These are phyloP conservation scores for Drosophila barbarae DNA, from an alignment of 2,888 invertebrate species.

Conservation along the genomic window DNA sequence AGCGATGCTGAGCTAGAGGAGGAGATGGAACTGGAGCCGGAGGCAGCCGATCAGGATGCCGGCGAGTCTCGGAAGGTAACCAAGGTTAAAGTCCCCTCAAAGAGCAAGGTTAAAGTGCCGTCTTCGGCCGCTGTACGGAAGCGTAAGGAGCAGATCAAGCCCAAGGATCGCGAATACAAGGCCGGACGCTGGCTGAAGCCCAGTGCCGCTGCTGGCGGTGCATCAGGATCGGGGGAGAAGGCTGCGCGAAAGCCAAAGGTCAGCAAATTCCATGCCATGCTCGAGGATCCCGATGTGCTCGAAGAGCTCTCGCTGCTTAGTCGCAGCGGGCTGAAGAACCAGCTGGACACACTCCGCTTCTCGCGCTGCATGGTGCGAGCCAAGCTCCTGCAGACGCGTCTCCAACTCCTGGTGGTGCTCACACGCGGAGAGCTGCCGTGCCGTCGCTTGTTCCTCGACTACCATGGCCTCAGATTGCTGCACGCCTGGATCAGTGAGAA, in stretches of 20 bases:
- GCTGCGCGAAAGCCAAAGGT: constrained; percentile 48
- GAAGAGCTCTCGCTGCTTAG: constrained; percentile 92
- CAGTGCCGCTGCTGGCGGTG: background rate
- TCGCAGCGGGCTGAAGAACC: constrained; percentile 90
- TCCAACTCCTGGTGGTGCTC: constrained; percentile 88
- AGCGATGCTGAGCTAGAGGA: constrained; percentile 52
- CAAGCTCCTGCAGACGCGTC: constrained; percentile 88
- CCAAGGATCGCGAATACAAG: constrained; percentile 70
- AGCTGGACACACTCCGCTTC: constrained; percentile 92
- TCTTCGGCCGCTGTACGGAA: constrained; percentile 5
- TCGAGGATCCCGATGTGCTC: constrained; percentile 87
- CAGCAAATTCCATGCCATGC: constrained; percentile 54
- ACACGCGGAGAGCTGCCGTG: constrained; percentile 90
- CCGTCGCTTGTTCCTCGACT: constrained; percentile 92
- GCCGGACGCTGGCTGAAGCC: constrained; percentile 61
- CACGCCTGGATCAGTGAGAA: constrained; percentile 95
- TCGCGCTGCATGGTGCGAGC: constrained; percentile 96
- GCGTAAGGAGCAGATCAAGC: constrained; percentile 34
- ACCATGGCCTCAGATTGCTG: constrained; percentile 93
- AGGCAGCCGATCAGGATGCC: constrained; percentile 29
- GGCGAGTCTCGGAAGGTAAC: background rate
- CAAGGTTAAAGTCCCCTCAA: constrained; percentile 34
- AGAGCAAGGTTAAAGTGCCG: constrained; percentile 16
- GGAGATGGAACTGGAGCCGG: constrained; percentile 24
- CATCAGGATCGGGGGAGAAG: constrained; percentile 21